A percentile compares a stretch with the other conserved stretches of the same genome.
phyloP scores from a whole-genome alignment of 1,140 invertebrate genomes.

The Argopecten irradians region DNA sequence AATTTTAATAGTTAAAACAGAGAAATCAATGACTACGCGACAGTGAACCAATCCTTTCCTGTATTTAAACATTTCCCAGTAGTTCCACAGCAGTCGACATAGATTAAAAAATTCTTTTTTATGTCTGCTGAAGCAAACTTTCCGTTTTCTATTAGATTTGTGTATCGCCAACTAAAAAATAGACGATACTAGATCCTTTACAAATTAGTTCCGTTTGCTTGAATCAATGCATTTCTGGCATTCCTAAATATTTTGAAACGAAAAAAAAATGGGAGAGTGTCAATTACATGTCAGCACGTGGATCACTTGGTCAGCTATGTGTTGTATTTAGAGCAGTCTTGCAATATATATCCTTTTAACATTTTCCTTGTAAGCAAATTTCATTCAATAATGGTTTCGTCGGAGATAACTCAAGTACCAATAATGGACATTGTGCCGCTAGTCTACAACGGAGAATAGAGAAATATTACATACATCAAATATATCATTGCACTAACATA shows the following conservation, averaged over 20 bases:
- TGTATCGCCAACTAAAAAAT: too few relatives aligned
- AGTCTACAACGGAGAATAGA: too few relatives aligned
- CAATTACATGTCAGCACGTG: slow-evolving; percentile 11
- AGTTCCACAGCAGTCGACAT: neutral
- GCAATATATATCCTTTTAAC: neutral
- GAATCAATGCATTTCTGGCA: neutral
- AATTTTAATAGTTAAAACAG: neutral
- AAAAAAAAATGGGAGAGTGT: neutral
- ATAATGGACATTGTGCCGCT: too few relatives aligned
- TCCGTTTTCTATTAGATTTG: too few relatives aligned
- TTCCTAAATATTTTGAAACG: neutral
- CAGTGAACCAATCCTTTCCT: neutral
- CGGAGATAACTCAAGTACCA: too few relatives aligned
- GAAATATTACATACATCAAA: neutral
- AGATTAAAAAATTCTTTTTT: too few relatives aligned
- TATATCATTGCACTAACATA: neutral
- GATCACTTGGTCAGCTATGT: neutral
- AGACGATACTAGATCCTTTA: too few relatives aligned
- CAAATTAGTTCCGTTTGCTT: neutral
- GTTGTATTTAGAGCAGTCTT: neutral
- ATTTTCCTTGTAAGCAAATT: neutral
- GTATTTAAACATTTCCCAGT: neutral
- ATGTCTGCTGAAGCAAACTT: too few relatives aligned
- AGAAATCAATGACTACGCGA: neutral
- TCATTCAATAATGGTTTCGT: too few relatives aligned